Conservation (phyloP, 2,113 vertebrate genomes). For the Aleadryas rufinucha region DNA sequence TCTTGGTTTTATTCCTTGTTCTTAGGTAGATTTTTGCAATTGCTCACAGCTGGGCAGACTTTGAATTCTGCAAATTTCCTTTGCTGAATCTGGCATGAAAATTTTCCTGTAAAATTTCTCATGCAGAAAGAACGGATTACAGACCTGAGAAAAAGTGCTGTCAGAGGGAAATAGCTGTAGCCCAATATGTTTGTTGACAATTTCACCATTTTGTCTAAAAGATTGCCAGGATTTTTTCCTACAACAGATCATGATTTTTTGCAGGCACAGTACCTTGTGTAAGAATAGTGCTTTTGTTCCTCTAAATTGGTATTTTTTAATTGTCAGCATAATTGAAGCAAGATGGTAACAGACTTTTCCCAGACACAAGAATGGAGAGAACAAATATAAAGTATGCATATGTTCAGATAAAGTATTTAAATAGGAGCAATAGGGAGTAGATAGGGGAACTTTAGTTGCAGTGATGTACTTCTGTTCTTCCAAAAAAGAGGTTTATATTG, state of each 20-base stretch:
- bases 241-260: not conserved
- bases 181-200: not conserved
- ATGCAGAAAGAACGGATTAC: not conserved
- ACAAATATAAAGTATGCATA: not conserved
- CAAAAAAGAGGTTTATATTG: not conserved
- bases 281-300: constrained; percentile 22
- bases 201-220: not conserved
- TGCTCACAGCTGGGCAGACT: not conserved
- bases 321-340: constrained; percentile 25
- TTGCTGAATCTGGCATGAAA: not conserved
- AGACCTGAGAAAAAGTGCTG: not conserved
- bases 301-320: not conserved
- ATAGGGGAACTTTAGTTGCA: not conserved
- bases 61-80: not conserved
- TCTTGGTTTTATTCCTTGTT: not conserved
- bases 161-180: not conserved
- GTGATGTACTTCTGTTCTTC: not conserved
- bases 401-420: not conserved
- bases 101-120: not conserved
- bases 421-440: not conserved
- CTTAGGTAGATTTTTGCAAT: not conserved
- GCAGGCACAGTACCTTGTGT: not conserved
- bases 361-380: not conserved
- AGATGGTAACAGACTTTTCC: not conserved
- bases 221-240: not conserved